Percentiles rank a stretch among this genome's conserved stretches.
Conservation (phyloP, 1,140 invertebrate genomes). For the Temnothorax nylanderi region DNA sequence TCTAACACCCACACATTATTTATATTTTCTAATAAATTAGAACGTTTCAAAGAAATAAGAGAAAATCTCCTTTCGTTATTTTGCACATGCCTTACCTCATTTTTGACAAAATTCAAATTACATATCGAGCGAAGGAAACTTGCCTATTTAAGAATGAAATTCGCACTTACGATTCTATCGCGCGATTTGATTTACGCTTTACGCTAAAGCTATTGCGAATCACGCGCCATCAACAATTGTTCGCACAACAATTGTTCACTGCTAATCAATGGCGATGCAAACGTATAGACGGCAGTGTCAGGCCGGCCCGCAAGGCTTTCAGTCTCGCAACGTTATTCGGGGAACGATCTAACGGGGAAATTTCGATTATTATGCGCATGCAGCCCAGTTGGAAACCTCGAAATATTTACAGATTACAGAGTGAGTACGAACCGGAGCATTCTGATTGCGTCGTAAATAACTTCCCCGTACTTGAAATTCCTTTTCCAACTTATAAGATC, state of each 20-base stretch:
- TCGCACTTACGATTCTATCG: constrained; percentile 17
- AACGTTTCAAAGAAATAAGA: neutral
- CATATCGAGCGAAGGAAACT: neutral
- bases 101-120: constrained; percentile 15
- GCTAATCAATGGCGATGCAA: constrained; percentile 62
- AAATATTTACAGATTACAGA: constrained; percentile 92
- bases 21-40: neutral
- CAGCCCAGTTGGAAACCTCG: constrained; percentile 92
- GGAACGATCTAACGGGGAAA: constrained; percentile 80
- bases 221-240: constrained; percentile 51
- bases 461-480: constrained; percentile 7
- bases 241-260: constrained; percentile 54
- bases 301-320: constrained; percentile 51
- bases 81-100: neutral
- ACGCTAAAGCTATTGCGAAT: constrained; percentile 35
- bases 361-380: constrained; percentile 85
- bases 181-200: neutral
- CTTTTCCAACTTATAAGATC: constrained; percentile 11
- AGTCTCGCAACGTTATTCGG: constrained; percentile 70
- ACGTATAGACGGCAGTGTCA: constrained; percentile 64
- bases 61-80: neutral
- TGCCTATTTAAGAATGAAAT: constrained; percentile 9
- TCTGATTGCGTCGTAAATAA: constrained; percentile 50
- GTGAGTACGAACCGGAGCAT: constrained; percentile 85
- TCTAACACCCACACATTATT: neutral